Evolutionary conservation across 2,888 invertebrate species (phyloP), one percentile per base, ranked within the genome.

Genomic region (Athalia circularis): DNA sequence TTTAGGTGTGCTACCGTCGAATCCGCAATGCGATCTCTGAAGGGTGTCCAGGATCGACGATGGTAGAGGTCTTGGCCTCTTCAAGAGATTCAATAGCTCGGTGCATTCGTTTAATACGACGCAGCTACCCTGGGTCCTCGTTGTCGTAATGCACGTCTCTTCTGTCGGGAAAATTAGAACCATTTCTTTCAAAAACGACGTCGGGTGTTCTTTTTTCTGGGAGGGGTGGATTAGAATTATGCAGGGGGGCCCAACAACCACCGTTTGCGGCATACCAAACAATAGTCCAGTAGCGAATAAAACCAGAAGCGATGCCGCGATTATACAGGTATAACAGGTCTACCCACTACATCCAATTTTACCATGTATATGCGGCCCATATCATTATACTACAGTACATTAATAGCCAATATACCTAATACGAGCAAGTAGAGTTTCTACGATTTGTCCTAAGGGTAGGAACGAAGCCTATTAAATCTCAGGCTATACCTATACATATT

Each of bases 11-110:
- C 77, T 81, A 3, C 90, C 91, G 0, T 91, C 90, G 80, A 87
- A 91, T 7, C 92, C 92, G 80, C 93, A 93, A 11, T 90, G 87
- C 0, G 91, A 90, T 5, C 86, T 84, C 64, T 87, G 81, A 3
- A 92, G 84, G 59, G 88, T 87, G 0, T 86, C 81, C 0, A 87
- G 80, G 8, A 83, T 79, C 0, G 59, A 47, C 2, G 82, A 81
- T 5, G 13, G 1, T 54, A 86, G 75, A 0, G 90, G 88, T 45
- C 84, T 84, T n/a, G 85, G 84, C 6, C 82, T 79, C 57, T 81
- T 82, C 3, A 92, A 81, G 47, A 91, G 80, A 0, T 83, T 80
- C 50, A 90, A 67, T 1, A 92, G 81, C 0, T 81, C 65, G 0
- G 82, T 79, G 81, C 92, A 92, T 0, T 85, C 77, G 29, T 85